These are phyloP conservation scores for Podilymbus podiceps DNA, from an alignment of 2,113 vertebrate species.

Conservation along the genomic window DNA sequence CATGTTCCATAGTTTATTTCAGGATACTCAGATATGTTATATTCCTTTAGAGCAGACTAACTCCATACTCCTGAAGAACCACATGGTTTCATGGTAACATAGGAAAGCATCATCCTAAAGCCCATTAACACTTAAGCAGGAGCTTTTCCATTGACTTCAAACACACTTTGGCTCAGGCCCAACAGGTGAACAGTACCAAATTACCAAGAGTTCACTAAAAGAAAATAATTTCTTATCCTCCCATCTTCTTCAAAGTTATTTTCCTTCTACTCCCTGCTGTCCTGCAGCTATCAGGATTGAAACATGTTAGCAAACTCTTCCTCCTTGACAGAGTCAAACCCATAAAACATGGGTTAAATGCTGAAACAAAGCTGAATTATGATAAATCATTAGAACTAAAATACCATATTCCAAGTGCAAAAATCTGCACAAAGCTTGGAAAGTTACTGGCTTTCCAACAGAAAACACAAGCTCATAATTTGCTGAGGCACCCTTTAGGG, in stretches of 20 bases:
- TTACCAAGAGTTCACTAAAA: neutral
- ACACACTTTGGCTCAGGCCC: neutral
- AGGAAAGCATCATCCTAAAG: neutral
- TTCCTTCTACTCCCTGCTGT: neutral
- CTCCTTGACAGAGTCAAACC: neutral
- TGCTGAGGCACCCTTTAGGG: neutral
- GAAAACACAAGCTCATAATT: neutral
- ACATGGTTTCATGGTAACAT: neutral
- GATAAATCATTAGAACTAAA: neutral
- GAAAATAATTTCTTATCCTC: neutral
- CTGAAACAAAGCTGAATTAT: neutral
- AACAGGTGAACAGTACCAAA: neutral
- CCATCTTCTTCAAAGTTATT: neutral
- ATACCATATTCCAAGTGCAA: neutral
- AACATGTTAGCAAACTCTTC: neutral
- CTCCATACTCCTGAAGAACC: neutral
- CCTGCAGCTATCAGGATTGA: neutral
- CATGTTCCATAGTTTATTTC: neutral
- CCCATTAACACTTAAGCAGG: neutral
- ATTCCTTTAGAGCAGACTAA: neutral
- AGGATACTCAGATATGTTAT: accelerated
- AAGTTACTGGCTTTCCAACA: neutral
- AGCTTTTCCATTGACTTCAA: neutral
- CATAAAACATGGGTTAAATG: neutral
- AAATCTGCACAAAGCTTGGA: neutral